Conservation (phyloP, 2,888 invertebrate genomes). For the Micoletzkya japonica region DNA sequence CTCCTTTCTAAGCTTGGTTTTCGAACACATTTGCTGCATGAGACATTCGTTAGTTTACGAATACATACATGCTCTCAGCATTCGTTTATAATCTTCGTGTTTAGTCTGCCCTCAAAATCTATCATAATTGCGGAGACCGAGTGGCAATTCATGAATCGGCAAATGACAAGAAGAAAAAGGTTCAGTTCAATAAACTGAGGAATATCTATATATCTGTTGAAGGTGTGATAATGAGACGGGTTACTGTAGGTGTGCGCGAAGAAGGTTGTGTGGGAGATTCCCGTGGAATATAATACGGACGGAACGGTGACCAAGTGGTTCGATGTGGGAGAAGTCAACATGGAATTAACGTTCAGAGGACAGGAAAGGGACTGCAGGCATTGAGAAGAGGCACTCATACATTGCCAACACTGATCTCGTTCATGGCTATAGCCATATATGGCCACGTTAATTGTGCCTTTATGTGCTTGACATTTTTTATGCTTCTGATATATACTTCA, state of each 20-base stretch:
- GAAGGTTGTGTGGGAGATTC: constrained; percentile 21
- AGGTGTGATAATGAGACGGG: neutral
- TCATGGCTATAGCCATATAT: too few relatives aligned
- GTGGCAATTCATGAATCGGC: neutral
- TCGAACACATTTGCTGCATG: too few relatives aligned
- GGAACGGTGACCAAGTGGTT: constrained; percentile 14
- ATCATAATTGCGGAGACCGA: constrained; percentile 27
- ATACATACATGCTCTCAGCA: too few relatives aligned
- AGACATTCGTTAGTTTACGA: too few relatives aligned
- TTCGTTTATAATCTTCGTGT: neutral
- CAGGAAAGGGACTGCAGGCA: constrained; percentile 25
- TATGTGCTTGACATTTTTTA: too few relatives aligned
- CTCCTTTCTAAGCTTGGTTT: too few relatives aligned
- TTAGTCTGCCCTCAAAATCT: constrained; percentile 17
- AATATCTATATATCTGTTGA: neutral
- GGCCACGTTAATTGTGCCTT: too few relatives aligned
- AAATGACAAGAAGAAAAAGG: constrained; percentile 7
- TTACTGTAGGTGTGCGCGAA: constrained; percentile 8
- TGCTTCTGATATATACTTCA: too few relatives aligned
- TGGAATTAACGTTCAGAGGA: constrained; percentile 23
- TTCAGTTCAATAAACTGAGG: neutral
- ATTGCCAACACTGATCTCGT: too few relatives aligned
- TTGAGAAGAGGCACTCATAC: too few relatives aligned
- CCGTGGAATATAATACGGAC: constrained; percentile 17
- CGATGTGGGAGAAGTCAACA: constrained; percentile 18